Evolutionary conservation across 2,113 vertebrate genomes (phyloP).

Genomic region (Phoenicopterus ruber): DNA sequence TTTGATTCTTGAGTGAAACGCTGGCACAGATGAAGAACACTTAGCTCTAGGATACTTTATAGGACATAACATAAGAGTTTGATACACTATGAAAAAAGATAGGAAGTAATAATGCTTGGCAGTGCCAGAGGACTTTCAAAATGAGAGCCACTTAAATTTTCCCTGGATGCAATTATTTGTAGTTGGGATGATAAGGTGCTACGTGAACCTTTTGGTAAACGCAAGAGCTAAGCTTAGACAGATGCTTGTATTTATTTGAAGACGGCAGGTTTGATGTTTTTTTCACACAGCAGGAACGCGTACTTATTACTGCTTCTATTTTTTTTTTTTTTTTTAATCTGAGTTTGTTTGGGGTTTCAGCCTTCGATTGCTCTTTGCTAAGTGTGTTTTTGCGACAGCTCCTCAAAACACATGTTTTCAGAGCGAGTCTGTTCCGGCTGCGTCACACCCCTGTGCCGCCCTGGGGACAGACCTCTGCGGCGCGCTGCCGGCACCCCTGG

Average conservation of each 20-base stretch:
- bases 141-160: slow-evolving; percentile 36
- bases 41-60: slow-evolving; percentile 24
- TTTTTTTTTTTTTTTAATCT: background rate
- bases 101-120: background rate
- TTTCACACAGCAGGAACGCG: background rate
- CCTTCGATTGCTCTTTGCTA: background rate
- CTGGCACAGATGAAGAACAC: slow-evolving; percentile 8
- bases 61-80: slow-evolving; percentile 8
- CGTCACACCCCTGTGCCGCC: no score
- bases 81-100: background rate
- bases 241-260: background rate
- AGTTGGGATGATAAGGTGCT: slow-evolving; percentile 8
- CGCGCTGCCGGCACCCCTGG: rapidly evolving
- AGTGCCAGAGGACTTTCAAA: slow-evolving; percentile 37
- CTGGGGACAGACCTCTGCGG: background rate
- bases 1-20: slow-evolving; percentile 5
- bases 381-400: background rate
- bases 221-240: background rate
- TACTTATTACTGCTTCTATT: background rate
- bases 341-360: background rate
- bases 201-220: slow-evolving; percentile 9
- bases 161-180: slow-evolving; percentile 16
- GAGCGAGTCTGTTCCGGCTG: background rate
- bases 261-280: background rate
- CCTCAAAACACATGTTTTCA: background rate